Conservation (phyloP, 2,888 invertebrate genomes). For the Tenodera sinensis region DNA sequence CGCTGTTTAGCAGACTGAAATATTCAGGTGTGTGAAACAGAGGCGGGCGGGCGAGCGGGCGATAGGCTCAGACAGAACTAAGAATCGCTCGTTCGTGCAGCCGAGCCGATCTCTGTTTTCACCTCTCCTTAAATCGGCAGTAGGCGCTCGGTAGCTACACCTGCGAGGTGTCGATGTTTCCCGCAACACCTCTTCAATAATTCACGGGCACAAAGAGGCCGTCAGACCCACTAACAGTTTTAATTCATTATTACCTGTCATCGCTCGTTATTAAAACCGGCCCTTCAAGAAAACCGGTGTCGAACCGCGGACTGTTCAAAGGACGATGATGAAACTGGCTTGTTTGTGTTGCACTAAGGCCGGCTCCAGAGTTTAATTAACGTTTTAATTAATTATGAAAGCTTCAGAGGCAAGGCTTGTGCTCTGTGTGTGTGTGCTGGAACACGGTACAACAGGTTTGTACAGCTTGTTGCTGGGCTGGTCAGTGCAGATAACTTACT, state of each 20-base stretch:
- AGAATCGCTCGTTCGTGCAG: not conserved
- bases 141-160: too few relatives aligned
- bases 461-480: not conserved
- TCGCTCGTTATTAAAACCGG: not conserved
- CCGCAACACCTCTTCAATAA: not conserved
- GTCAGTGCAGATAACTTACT: not conserved
- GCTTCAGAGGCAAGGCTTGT: constrained; percentile 31
- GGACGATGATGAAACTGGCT: not conserved
- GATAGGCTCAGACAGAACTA: not conserved
- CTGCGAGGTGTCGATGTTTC: not conserved
- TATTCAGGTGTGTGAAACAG: constrained; percentile 31
- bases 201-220: not conserved
- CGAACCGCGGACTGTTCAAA: not conserved
- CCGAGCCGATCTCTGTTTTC: too few relatives aligned
- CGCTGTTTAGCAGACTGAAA: constrained; percentile 33
- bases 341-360: not conserved
- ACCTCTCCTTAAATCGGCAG: not conserved
- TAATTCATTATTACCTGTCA: constrained; percentile 24
- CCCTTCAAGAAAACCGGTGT: not conserved
- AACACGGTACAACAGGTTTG: not conserved
- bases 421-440: not conserved
- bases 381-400: constrained; percentile 48
- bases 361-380: constrained; percentile 46
- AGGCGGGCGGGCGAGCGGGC: not conserved
- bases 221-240: constrained; percentile 24